Evolutionary conservation across 2,888 invertebrate genomes (phyloP), one percentile per base, ranked within the genome.

Genomic region (Tinea trinotella): DNA sequence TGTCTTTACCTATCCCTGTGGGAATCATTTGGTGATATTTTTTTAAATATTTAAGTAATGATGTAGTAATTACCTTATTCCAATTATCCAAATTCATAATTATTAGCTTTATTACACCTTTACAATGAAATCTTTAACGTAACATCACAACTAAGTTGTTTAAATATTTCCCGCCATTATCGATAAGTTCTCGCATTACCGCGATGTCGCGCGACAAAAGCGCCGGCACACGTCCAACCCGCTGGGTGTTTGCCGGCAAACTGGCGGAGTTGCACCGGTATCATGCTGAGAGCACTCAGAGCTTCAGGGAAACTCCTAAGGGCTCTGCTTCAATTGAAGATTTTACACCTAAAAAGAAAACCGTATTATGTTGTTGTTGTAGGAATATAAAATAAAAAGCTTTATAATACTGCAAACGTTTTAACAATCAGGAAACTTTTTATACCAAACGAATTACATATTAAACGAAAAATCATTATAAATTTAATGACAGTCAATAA

Each of bases 171-270:
- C 19, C 46, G 46, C 46, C 46, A 19, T 19, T 10, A n/a, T 46
- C 46, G 7, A 36, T 46, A 19, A 19, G 46, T 46, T 46, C 13
- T 40, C 40, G 40, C 40, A 13, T 4, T n/a, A 40, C 40, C 40
- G 40, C 40, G 40, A 40, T 30, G 40, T 15, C 12, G 15, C 13
- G 40, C 40, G 40, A 40, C n/a, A 2, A 40, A 7, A 19, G 46
- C 46, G 18, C 17, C 15, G 3, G 19, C 3, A 46, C 46, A 19
- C 46, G 46, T 46, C 18, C 19, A 3, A 4, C 46, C 7, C 15
- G 46, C 19, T 46, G 46, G 17, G 6, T 46, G 46, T 46, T 46
- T 46, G 46, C 46, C 46, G 46, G 46, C 46, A 46, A 46, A 46
- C 46, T 46, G 46, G n/a, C 17, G 18, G 46, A 30, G 30, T 30